phyloP scores from a whole-genome alignment of 2,888 invertebrate species.

The Mythimna ferrago region DNA sequence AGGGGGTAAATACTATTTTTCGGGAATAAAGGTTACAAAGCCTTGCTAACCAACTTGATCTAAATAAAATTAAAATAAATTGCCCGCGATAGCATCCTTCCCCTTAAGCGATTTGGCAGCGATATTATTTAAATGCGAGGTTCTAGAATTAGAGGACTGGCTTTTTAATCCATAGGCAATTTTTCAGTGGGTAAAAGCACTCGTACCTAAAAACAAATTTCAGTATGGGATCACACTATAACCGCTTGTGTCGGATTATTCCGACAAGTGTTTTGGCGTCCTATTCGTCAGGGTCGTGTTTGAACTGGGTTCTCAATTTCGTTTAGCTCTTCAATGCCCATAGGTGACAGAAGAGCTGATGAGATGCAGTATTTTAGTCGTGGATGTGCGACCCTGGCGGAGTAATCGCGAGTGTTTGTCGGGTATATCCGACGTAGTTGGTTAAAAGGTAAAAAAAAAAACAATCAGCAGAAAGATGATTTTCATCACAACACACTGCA shows the following conservation, averaged over 20 bases:
- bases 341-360: no score
- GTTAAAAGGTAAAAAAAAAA: neutral
- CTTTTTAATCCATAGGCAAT: neutral
- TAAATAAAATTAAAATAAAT: constrained; percentile 2
- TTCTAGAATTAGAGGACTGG: neutral
- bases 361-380: no score
- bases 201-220: neutral
- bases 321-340: no score
- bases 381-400: no score
- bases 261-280: no score
- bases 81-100: neutral
- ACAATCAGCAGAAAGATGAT: neutral
- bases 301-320: no score
- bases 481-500: neutral
- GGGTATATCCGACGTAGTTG: no score
- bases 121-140: neutral
- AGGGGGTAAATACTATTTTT: constrained; percentile 4
- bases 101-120: constrained; percentile 25
- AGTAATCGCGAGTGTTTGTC: no score
- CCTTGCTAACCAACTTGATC: constrained; percentile 5
- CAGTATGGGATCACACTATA: neutral
- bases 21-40: constrained; percentile 14
- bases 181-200: neutral
- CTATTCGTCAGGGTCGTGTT: no score
- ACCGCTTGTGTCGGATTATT: no score